Conservation (phyloP, 1,140 invertebrate species). For the Diplogasteroides magnus region DNA sequence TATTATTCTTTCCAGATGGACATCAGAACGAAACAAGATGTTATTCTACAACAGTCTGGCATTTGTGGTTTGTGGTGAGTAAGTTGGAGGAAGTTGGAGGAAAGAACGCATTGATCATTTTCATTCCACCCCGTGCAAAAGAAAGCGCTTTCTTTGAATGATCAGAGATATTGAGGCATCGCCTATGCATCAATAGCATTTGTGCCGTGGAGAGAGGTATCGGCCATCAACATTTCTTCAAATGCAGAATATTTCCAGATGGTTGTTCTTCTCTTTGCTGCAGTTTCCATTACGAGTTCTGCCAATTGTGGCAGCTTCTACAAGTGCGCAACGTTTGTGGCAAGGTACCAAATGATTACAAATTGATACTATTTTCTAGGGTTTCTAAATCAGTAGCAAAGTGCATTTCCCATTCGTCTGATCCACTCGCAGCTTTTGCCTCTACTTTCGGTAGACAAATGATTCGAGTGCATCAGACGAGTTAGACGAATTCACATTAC, state of each 20-base stretch:
- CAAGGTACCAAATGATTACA: no score
- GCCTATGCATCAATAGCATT: neutral
- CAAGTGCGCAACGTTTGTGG: neutral
- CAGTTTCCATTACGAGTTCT: neutral
- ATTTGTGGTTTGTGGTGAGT: neutral
- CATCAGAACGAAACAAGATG: neutral
- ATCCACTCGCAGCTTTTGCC: no score
- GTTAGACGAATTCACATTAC: no score
- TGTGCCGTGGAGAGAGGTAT: neutral
- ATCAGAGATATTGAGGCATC: neutral
- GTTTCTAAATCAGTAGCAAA: no score
- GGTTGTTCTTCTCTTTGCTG: neutral
- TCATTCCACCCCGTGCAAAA: neutral
- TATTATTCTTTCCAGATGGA: neutral
- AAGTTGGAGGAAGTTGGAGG: no score
- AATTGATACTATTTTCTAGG: no score
- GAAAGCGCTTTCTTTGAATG: neutral
- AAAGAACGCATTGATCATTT: no score
- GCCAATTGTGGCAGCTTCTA: neutral
- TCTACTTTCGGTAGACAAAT: no score
- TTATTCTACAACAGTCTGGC: neutral
- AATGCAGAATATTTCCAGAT: no score
- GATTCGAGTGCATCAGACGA: no score
- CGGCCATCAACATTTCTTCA: neutral
- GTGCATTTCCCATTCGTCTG: no score